Conservation (phyloP, 2,113 vertebrate species). For the Cranoglanis bouderius region DNA sequence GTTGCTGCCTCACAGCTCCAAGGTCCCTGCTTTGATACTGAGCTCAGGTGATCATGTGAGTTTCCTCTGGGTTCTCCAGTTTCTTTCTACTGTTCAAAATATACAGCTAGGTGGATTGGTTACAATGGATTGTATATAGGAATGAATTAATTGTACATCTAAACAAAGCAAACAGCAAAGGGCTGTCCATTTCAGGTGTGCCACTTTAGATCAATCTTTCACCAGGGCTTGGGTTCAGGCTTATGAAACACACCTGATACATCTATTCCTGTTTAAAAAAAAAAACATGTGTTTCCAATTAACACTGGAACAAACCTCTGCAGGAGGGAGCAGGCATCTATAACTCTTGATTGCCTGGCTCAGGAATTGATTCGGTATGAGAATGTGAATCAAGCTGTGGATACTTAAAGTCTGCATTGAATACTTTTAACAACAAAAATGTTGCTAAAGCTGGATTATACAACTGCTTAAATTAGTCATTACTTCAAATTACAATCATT, state of each 20-base stretch:
- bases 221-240: not conserved
- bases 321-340: not conserved
- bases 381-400: not conserved
- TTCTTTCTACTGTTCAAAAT: not conserved
- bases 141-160: not conserved
- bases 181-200: not conserved
- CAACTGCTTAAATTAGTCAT: not conserved
- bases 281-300: not conserved
- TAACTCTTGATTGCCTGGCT: not conserved
- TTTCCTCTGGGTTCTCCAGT: not conserved
- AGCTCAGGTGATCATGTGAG: not conserved
- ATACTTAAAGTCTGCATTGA: not conserved
- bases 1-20: not conserved
- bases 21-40: not conserved
- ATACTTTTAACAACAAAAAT: not conserved
- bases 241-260: not conserved
- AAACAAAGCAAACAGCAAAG: not conserved
- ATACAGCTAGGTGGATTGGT: not conserved
- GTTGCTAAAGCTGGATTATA: constrained; percentile 2
- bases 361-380: not conserved
- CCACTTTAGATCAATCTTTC: not conserved
- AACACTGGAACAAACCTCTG: not conserved
- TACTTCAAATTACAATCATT: not conserved
- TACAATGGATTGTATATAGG: not conserved
- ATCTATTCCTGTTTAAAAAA: not conserved